Evolutionary conservation across 1,140 invertebrate species (phyloP).

Genomic region (Elymnias hypermnestra): DNA sequence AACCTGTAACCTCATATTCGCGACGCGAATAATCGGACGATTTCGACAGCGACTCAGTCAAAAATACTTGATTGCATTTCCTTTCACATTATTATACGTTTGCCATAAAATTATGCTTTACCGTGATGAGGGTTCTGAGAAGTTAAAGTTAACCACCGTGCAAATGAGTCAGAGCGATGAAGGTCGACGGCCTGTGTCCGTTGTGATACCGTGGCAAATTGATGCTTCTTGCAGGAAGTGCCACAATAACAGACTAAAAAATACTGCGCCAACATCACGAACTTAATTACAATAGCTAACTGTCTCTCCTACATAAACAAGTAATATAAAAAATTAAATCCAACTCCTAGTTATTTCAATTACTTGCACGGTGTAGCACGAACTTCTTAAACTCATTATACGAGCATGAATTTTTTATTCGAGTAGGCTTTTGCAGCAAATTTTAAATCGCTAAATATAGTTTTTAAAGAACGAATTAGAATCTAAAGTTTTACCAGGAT

Average conservation of each 20-base stretch:
- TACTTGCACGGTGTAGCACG: too few species aligned
- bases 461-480: too few species aligned
- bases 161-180: slow-evolving; percentile 51
- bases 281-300: slow-evolving; percentile 17
- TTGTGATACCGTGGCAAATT: slow-evolving; percentile 52
- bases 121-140: slow-evolving; percentile 39
- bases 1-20: too few species aligned
- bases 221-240: slow-evolving; percentile 47
- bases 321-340: too few species aligned
- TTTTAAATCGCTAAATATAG: too few species aligned
- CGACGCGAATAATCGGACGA: too few species aligned
- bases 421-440: too few species aligned
- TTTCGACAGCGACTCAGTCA: too few species aligned
- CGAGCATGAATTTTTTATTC: too few species aligned
- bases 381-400: too few species aligned
- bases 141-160: slow-evolving; percentile 42
- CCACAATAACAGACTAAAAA: slow-evolving; percentile 32
- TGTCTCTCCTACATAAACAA: neutral
- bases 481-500: too few species aligned
- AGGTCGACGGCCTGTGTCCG: slow-evolving; percentile 52
- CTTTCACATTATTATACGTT: slow-evolving; percentile 3
- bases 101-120: slow-evolving; percentile 19
- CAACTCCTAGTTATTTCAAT: too few species aligned
- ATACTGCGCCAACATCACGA: slow-evolving; percentile 28
- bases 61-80: slow-evolving; percentile 4